Evolutionary conservation across 2,888 invertebrate genomes (phyloP), one percentile per base, ranked within the genome.

Genomic region (Craniophora ligustri): DNA sequence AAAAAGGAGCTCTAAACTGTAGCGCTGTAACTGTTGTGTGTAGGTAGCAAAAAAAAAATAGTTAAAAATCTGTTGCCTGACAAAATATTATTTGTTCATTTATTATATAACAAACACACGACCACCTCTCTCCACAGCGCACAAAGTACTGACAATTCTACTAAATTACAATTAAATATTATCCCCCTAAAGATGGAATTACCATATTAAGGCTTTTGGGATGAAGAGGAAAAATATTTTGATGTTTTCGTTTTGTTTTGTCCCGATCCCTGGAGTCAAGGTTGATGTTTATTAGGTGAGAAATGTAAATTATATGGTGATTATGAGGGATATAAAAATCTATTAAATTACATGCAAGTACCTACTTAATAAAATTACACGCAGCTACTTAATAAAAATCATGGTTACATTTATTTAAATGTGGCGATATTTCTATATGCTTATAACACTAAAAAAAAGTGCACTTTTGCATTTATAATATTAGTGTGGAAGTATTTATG

Each of bases 1-100:
- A n/a, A n/a, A n/a, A n/a, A n/a, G n/a, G n/a, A n/a, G n/a, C n/a
- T n/a, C n/a, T n/a, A n/a, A n/a, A n/a, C n/a, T n/a, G n/a, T n/a
- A n/a, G n/a, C n/a, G n/a, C n/a, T n/a, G n/a, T n/a, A n/a, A n/a
- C n/a, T n/a, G n/a, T n/a, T n/a, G n/a, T n/a, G n/a, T n/a, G n/a
- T n/a, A n/a, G n/a, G n/a, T n/a, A n/a, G n/a, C n/a, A n/a, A n/a
- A n/a, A n/a, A n/a, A n/a, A n/a, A n/a, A n/a, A n/a, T n/a, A n/a
- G n/a, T n/a, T n/a, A n/a, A n/a, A n/a, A n/a, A 58, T 66, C 48
- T 46, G 67, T 50, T 50, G 38, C 32, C 50, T 49, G 54, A 45
- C 50, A 64, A 59, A 68, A 73, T n/a, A n/a, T n/a, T 68, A 58
- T 76, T 75, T 67, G 63, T 60, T 54, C 48, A 65, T 66, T 58